These are phyloP conservation scores for Thymelicus lineola DNA, from an alignment of 2,888 invertebrate species.

Conservation along the genomic window DNA sequence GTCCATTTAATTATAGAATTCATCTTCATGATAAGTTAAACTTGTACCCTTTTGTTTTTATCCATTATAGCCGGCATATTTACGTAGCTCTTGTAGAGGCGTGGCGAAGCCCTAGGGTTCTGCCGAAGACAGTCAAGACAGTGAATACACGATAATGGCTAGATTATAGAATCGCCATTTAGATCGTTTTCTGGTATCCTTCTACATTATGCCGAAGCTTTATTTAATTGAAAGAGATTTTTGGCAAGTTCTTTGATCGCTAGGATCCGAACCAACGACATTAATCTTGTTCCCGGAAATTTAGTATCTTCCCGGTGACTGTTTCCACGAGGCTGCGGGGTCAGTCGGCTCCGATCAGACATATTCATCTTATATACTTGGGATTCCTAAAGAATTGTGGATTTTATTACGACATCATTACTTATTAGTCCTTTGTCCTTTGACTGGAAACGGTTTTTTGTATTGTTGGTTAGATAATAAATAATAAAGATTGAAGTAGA, in stretches of 20 bases:
- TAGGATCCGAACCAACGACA: conserved; percentile 18
- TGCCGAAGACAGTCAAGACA: too few species aligned
- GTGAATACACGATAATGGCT: too few species aligned
- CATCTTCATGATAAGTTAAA: too few species aligned
- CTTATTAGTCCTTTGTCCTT: not conserved
- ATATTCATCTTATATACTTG: conserved; percentile 17
- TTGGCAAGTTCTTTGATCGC: conserved; percentile 52
- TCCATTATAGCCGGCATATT: too few species aligned
- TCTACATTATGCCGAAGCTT: conserved; percentile 27
- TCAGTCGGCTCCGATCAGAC: conserved; percentile 21
- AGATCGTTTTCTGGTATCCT: conserved; percentile 24
- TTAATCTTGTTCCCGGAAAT: conserved; percentile 40
- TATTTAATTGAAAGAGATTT: conserved; percentile 45
- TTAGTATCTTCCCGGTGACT: conserved; percentile 34
- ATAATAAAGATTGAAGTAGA: not conserved
- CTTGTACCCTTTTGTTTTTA: too few species aligned
- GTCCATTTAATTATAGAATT: too few species aligned
- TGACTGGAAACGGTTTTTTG: too few species aligned
- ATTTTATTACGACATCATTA: not conserved
- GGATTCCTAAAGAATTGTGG: not conserved
- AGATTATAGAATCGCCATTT: not conserved
- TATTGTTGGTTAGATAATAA: not conserved
- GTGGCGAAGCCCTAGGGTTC: too few species aligned
- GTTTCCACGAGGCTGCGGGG: conserved; percentile 29
- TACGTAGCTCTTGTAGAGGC: too few species aligned